Base-by-base conservation (phyloP, 2,888 invertebrate genomes). In the Tenthredo livida region DNA sequence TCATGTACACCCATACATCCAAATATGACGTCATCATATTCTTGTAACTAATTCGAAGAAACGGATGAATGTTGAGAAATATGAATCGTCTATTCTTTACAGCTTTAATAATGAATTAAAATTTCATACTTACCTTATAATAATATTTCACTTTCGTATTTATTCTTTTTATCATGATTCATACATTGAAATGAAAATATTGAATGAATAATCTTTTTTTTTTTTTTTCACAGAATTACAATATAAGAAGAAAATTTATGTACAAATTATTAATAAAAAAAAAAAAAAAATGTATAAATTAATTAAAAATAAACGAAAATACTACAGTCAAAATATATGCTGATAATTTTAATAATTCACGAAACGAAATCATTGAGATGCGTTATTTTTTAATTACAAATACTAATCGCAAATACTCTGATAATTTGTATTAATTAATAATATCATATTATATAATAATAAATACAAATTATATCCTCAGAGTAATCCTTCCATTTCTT, bases 401-500 rank as follows among this genome's bases (percentile, higher is more conserved):
- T 50, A 33, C 50, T 77, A 50, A 77, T 77, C n/a, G 50, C 47
- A 77, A 50, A 54, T 15, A n/a, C 15, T 77, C 29, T 77, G 77
- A 50, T 33, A 54, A 73, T 73, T n/a, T 43, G 73, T 21, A 73
- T 40, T 7, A 54, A 29, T 54, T 15, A 77, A 77, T 25, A 77
- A 77, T 77, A 25, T 33, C 54, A 61, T 29, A 25, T 33, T 33
- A 61, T 29, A 61, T 77, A 77, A 54, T 77, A 29, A 80, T 80
- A 80, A 61, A 80, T 58, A 80, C 80, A 80, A 58, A 61, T 80
- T 25, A 61, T 78, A 92, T 88, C 92, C 54, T 94, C 93, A 98
- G 92, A 99, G 95, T 43, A 99, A 94, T 80, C 97, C 98, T 92
- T 98, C 97, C 98, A 99, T 98, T 94, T 99, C 99, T 93, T 97